These are phyloP conservation scores for Poeciliopsis occidentalis DNA, from an alignment of 2,113 vertebrate genomes.

Conservation along the genomic window DNA sequence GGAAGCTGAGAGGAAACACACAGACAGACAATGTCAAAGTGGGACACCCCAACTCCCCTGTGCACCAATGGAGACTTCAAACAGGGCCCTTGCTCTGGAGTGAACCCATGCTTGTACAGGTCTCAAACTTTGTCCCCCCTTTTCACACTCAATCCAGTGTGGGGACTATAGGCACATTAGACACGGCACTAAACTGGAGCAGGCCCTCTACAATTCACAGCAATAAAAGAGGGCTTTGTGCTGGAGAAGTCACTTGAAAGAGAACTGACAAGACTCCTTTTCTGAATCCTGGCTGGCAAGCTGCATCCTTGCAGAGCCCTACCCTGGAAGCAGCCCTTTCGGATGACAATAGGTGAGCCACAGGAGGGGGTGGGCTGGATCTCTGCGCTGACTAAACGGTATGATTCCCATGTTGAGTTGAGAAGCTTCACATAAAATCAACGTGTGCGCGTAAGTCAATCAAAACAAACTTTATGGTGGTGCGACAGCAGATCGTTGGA, in stretches of 20 bases:
- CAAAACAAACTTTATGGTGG: slow-evolving; percentile 47
- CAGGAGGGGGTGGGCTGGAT: slow-evolving; percentile 41
- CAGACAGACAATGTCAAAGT: slow-evolving; percentile 58
- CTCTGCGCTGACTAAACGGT: slow-evolving; percentile 42
- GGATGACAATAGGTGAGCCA: slow-evolving; percentile 72
- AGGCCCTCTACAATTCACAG: slow-evolving; percentile 77
- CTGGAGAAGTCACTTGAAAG: slow-evolving; percentile 83
- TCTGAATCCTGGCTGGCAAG: slow-evolving; percentile 74
- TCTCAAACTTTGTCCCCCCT: slow-evolving; percentile 82
- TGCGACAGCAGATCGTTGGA: slow-evolving; percentile 17
- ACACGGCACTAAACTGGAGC: slow-evolving; percentile 83
- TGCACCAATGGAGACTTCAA: slow-evolving; percentile 76
- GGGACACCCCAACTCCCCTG: slow-evolving; percentile 53
- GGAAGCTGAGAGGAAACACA: slow-evolving; percentile 42
- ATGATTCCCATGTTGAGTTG: slow-evolving; percentile 35
- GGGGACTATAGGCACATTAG: slow-evolving; percentile 80
- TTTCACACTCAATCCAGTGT: slow-evolving; percentile 73
- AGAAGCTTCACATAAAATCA: slow-evolving; percentile 12
- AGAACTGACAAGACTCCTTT: slow-evolving; percentile 81
- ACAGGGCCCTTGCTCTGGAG: slow-evolving; percentile 65
- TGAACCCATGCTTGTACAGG: slow-evolving; percentile 82
- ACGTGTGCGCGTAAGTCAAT: slow-evolving; percentile 19
- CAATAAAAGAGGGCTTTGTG: slow-evolving; percentile 82
- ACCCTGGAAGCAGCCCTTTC: slow-evolving; percentile 76
- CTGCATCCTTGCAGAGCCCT: slow-evolving; percentile 68